Percentiles rank a stretch among this genome's conserved stretches.
These are phyloP conservation scores for Agapetus fuscipes DNA, from an alignment of 2,888 invertebrate species.

Conservation along the genomic window DNA sequence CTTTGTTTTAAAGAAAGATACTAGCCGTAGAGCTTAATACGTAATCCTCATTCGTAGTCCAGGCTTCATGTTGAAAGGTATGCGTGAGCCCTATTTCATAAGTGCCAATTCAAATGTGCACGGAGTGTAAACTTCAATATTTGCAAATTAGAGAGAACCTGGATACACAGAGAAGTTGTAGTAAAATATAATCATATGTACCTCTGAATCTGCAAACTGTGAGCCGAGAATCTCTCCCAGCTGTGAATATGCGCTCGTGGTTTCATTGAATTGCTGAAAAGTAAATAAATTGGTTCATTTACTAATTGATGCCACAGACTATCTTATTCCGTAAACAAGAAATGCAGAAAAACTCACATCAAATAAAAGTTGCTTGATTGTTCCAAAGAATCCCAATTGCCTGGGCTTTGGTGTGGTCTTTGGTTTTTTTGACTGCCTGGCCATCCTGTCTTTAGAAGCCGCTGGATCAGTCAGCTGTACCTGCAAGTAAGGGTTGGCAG, in stretches of 20 bases:
- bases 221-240: slow-evolving; percentile 36
- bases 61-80: too few relatives aligned
- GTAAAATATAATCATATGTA: slow-evolving; percentile 27
- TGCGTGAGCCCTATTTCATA: too few relatives aligned
- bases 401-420: slow-evolving; percentile 22
- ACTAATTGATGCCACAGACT: too few relatives aligned
- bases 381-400: slow-evolving; percentile 43
- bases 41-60: too few relatives aligned
- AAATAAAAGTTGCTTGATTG: slow-evolving; percentile 38
- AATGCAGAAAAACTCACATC: slow-evolving; percentile 43
- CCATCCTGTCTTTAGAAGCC: slow-evolving; percentile 11
- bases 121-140: too few relatives aligned
- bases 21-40: too few relatives aligned
- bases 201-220: slow-evolving; percentile 37
- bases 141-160: too few relatives aligned
- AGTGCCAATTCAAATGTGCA: too few relatives aligned
- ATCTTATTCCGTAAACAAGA: too few relatives aligned
- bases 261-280: slow-evolving; percentile 45
- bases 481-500: slow-evolving; percentile 12
- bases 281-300: slow-evolving; percentile 8
- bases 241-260: slow-evolving; percentile 42
- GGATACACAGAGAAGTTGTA: not conserved
- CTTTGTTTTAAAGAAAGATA: too few relatives aligned
- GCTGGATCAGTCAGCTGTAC: slow-evolving; percentile 14
- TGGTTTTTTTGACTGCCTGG: slow-evolving; percentile 24